Conservation (phyloP, 2,797 vertebrate genomes). For the Dromococcyx pavoninus region DNA sequence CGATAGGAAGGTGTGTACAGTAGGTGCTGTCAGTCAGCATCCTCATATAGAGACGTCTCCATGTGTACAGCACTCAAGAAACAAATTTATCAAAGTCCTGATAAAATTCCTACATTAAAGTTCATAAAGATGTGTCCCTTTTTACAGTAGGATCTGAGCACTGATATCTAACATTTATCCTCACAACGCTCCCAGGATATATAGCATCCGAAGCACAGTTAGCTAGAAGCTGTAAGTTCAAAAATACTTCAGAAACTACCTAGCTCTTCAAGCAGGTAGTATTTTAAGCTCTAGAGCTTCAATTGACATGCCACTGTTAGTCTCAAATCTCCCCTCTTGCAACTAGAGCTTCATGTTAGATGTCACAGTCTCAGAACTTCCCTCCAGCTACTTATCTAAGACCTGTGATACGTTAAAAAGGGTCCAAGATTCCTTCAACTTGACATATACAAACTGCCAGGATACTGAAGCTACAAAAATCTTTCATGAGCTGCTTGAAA, state of each 20-base stretch:
- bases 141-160: neutral
- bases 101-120: neutral
- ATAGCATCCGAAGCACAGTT: neutral
- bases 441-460: neutral
- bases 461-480: neutral
- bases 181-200: neutral
- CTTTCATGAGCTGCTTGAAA: neutral
- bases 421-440: neutral
- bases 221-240: neutral
- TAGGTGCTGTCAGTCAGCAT: neutral
- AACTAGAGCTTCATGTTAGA: neutral
- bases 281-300: neutral
- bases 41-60: neutral
- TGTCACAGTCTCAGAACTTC: neutral
- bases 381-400: neutral
- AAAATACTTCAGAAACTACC: neutral
- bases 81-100: neutral
- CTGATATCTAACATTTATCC: neutral
- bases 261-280: neutral
- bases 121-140: neutral
- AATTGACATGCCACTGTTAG: neutral
- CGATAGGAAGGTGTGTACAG: neutral
- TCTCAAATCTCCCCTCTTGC: neutral
- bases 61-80: neutral
- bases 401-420: neutral